Evolutionary conservation across 2,888 invertebrate genomes (phyloP).

Genomic region (Gastracanthus pulcherrimus): DNA sequence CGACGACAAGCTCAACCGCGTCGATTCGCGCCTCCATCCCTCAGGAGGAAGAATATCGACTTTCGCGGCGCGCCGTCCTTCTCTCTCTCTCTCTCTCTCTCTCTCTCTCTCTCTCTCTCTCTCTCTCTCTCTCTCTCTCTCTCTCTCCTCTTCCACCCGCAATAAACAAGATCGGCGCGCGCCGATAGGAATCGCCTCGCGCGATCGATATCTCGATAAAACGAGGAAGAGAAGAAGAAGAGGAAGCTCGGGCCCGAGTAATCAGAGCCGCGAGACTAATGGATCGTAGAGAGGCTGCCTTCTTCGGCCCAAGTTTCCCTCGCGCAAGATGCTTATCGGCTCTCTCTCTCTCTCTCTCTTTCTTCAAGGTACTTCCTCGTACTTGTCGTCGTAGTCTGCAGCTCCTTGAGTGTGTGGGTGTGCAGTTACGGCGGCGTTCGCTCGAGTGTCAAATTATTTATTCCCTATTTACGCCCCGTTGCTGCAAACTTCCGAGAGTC

Average conservation of each 20-base stretch:
- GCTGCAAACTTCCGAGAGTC: constrained; percentile 5
- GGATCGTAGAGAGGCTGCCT: constrained; percentile 56
- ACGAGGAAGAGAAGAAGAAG: constrained; percentile 13
- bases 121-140: no score
- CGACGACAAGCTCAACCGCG: background rate
- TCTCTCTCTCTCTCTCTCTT: background rate
- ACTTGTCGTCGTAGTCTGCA: background rate
- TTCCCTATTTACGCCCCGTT: background rate
- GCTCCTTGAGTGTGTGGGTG: background rate
- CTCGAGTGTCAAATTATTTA: constrained; percentile 51
- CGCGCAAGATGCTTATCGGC: constrained; percentile 49
- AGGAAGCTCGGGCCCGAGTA: constrained; percentile 43
- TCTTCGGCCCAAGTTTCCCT: constrained; percentile 8
- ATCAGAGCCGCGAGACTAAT: constrained; percentile 65
- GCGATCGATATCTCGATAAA: constrained; percentile 66
- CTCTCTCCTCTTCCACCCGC: constrained; percentile 33
- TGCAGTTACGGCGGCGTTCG: background rate
- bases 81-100: no score
- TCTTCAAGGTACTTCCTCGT: constrained; percentile 15
- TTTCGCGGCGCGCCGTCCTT: constrained; percentile 43
- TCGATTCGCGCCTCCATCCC: constrained; percentile 30
- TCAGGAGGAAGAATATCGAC: constrained; percentile 43
- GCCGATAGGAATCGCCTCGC: constrained; percentile 69
- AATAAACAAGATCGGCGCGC: constrained; percentile 55
- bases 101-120: no score